Evolutionary conservation across 2,888 invertebrate species (phyloP), one percentile per base, ranked within the genome.

Genomic region (Rotaria macrura): DNA sequence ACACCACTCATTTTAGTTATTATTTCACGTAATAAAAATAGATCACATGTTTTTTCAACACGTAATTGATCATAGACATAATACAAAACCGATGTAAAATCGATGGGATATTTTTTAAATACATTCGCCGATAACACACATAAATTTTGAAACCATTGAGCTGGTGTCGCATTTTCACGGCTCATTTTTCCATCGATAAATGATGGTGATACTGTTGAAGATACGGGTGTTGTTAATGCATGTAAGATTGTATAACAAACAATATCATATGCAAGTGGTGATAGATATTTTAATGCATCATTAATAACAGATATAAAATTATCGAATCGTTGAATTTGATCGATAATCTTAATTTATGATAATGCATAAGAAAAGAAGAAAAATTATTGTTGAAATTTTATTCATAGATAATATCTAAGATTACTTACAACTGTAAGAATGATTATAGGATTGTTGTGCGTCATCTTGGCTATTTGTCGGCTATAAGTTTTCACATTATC

Each of bases 1-100:
- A 99, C 96, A 1, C 99, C 99, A 0, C 97, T 96, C 98, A 99
- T 99, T 92, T 97, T 98, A 92, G 97, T 96, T 79, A 99, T 95
- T 88, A 99, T 95, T 92, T 99, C 98, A 90, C 97, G 95, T 85
- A 99, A 92, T 88, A 99, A 94, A 52, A 98, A 92, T 88, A 93
- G 88, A 88, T 93, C 93, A 88, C 96, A 92, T 12, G 85, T 84
- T 49, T 86, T 86, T 49, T 85, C 83, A 54, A 55, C 49, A 23
- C 85, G 84, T 20, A 99, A 93, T 90, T 98, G 95, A 92, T 99
- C 97, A 65, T 96, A 96, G 43, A 99, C 95, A 91, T 96, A 99
- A 91, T 99, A 97, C 90, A 99, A 92, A 88, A 99, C 91, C 4
- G 97, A 97, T 7, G 95, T 95, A 87, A 99, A 92, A 90, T 99